Evolutionary conservation across 2,888 invertebrate species (phyloP).

Genomic region (Xanthorhoe designata): DNA sequence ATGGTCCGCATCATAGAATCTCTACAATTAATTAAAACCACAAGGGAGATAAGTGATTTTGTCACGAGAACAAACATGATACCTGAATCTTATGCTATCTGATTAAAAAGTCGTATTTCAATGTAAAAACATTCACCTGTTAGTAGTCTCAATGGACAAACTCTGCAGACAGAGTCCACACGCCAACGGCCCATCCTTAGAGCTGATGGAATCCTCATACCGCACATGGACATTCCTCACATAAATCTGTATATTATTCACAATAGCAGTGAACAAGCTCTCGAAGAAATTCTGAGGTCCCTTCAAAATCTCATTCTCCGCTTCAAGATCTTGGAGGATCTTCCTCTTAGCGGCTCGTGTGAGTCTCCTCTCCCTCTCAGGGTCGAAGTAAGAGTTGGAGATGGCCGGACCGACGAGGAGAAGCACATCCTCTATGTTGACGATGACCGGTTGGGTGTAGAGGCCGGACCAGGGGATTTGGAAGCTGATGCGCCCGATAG

Average conservation of each 20-base stretch:
- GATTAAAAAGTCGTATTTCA: too few relatives aligned
- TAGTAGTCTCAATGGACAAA: constrained; percentile 92
- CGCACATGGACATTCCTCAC: constrained; percentile 92
- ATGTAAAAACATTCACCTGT: constrained; percentile 84
- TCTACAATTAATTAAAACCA: too few relatives aligned
- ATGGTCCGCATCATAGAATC: too few relatives aligned
- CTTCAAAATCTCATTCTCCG: constrained; percentile 84
- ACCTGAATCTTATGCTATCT: too few relatives aligned
- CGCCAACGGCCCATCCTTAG: constrained; percentile 87
- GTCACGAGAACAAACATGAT: too few relatives aligned
- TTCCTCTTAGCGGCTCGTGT: constrained; percentile 90
- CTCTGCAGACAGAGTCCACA: constrained; percentile 92
- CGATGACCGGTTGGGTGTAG: constrained; percentile 89
- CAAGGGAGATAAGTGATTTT: too few relatives aligned
- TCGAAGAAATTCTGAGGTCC: constrained; percentile 89
- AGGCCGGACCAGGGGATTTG: constrained; percentile 93
- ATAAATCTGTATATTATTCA: constrained; percentile 92
- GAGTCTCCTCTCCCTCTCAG: constrained; percentile 89
- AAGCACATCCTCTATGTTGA: constrained; percentile 91
- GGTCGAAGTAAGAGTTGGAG: constrained; percentile 88
- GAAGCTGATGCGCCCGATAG: constrained; percentile 90
- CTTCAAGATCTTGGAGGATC: constrained; percentile 88
- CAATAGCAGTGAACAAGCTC: constrained; percentile 89
- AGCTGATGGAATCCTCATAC: constrained; percentile 91
- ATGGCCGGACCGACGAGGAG: constrained; percentile 91